Percentiles rank a stretch among this genome's conserved stretches.
Evolutionary conservation across 2,113 vertebrate species (phyloP).

Genomic region (Corythornis cristatus): DNA sequence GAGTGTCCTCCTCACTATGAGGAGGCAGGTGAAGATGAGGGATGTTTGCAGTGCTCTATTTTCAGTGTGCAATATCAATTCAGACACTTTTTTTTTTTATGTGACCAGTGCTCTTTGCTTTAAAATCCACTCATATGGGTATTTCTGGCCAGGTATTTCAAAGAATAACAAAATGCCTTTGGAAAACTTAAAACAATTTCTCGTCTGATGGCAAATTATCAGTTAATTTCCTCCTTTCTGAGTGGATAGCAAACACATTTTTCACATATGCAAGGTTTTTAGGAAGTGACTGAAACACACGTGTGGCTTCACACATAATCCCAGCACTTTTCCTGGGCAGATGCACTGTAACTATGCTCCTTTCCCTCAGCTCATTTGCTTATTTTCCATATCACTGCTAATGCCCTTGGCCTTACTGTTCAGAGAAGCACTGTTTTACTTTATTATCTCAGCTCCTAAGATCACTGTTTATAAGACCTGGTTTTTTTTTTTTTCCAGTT

Average conservation of each 20-base stretch:
- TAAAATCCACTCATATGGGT: not conserved
- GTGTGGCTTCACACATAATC: not conserved
- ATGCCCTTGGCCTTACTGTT: slow-evolving; percentile 57
- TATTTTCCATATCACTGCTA: not conserved
- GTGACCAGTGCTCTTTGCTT: not conserved
- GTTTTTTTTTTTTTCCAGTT: slow-evolving; percentile 15
- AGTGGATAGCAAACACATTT: not conserved
- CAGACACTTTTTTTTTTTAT: not conserved
- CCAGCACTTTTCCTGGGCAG: not conserved
- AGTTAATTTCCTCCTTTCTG: not conserved
- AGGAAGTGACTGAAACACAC: not conserved
- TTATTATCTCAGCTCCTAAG: slow-evolving; percentile 49
- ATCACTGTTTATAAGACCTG: slow-evolving; percentile 45
- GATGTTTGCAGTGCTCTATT: not conserved
- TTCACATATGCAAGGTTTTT: not conserved
- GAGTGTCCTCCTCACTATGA: not conserved
- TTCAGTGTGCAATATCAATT: not conserved
- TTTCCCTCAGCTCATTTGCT: slow-evolving; percentile 31
- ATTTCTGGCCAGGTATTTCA: not conserved
- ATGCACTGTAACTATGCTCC: not conserved
- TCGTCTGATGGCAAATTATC: not conserved
- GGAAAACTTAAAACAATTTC: not conserved
- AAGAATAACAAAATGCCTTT: not conserved
- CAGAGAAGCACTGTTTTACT: slow-evolving; percentile 61
- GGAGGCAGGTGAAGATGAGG: not conserved